A percentile compares a stretch with the other conserved stretches of the same genome.
These are phyloP conservation scores for Marisa cornuarietis DNA, from an alignment of 1,140 invertebrate genomes.

Conservation along the genomic window DNA sequence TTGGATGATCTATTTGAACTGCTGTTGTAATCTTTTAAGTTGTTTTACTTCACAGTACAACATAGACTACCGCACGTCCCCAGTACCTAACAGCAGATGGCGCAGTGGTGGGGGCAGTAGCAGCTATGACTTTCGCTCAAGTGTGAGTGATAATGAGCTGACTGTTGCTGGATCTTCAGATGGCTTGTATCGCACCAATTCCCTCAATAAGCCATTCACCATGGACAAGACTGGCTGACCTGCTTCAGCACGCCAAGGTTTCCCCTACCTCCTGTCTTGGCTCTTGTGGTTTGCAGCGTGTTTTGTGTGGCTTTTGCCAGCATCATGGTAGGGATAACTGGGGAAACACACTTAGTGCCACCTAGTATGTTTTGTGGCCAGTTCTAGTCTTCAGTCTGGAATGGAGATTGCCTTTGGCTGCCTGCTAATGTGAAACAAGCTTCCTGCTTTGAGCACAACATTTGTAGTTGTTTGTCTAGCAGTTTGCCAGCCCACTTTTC, in stretches of 20 bases:
- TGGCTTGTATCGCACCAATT: conserved; percentile 42
- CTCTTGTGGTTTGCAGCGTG: no score
- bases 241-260: neutral
- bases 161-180: conserved; percentile 44
- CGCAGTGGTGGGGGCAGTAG: conserved; percentile 44
- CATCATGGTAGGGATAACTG: no score
- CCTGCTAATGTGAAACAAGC: no score
- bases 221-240: conserved; percentile 18
- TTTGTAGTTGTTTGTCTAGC: no score
- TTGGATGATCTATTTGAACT: neutral
- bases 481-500: no score
- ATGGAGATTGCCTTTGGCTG: no score
- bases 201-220: conserved; percentile 19
- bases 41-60: conserved; percentile 54
- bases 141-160: conserved; percentile 31
- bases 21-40: neutral
- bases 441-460: no score
- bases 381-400: no score
- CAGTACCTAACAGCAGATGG: conserved; percentile 31
- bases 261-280: no score
- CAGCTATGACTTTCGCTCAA: conserved; percentile 44
- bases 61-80: conserved; percentile 60
- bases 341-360: no score
- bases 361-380: no score
- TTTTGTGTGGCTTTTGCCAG: no score